Evolutionary conservation across 2,797 vertebrate species (phyloP), one percentile per base, ranked within the genome.

Genomic region (Bovichtus variegatus): DNA sequence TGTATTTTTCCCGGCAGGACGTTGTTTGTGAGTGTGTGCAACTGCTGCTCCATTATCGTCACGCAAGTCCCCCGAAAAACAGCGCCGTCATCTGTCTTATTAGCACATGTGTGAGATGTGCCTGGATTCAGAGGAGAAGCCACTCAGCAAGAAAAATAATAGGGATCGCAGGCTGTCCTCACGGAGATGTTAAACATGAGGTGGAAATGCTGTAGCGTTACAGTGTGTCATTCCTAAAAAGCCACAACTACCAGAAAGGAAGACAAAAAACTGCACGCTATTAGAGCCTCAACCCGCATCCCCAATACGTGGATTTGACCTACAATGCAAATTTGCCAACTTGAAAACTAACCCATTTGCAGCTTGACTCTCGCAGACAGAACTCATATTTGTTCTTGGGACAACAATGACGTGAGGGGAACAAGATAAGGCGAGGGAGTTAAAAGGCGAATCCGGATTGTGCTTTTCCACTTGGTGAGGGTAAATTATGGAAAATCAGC

Each of bases 401-500:
- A 92, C 80, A 83, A 92, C 87, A 87, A 61, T 84, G 88, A 85
- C 38, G 83, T 74, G 84, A 81, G 80, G 65, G 80, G 88, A 92
- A 90, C 89, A 92, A 91, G 91, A 94, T 92, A 93, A 92, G 89
- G 82, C 85, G 75, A 82, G 76, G 85, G 89, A 92, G 91, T 90
- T 90, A 89, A 87, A 91, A 90, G 80, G 87, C 74, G 87, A 93
- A 93, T 90, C 89, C 89, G 90, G 94, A 94, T 94, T 93, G 90
- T 91, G 89, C 90, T 93, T 93, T 89, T 93, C 91, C 89, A 91
- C 89, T 95, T 68, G 66, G 91, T 87, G 87, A 91, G 90, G 92
- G 91, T 91, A 94, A 93, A 94, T 94, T 94, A 94, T 92, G 91
- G 91, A 89, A 94, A 95, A 94, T 94, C 93, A 94, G 85, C 89